Evolutionary conservation across 2,888 invertebrate species (phyloP).

Genomic region (Gibbula magus): DNA sequence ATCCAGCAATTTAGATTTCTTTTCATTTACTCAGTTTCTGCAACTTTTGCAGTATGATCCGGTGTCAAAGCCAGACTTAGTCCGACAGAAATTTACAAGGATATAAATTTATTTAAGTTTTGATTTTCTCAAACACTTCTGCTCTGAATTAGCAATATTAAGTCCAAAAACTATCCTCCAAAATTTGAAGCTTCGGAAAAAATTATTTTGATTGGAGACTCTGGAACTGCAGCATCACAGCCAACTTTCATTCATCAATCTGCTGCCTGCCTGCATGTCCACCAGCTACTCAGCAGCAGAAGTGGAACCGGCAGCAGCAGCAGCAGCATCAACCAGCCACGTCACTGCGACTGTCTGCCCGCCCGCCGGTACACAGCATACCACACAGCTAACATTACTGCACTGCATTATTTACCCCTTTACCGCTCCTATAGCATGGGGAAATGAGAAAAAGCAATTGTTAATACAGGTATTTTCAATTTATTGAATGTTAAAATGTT

Average conservation of each 20-base stretch:
- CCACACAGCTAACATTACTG: conserved; percentile 34
- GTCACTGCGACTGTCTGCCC: conserved; percentile 23
- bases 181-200: not conserved
- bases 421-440: conserved; percentile 46
- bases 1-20: too few species aligned
- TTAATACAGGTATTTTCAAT: conserved; percentile 32
- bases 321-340: conserved; percentile 12
- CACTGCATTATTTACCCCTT: conserved; percentile 39
- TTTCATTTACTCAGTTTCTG: too few species aligned
- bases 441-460: conserved; percentile 38
- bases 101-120: too few species aligned
- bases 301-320: conserved; percentile 2
- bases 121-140: too few species aligned
- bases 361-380: conserved; percentile 27
- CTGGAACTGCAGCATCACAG: conserved; percentile 5
- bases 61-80: too few species aligned
- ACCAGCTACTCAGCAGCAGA: conserved; percentile 19
- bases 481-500: conserved; percentile 23
- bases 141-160: not conserved
- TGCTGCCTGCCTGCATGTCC: not conserved
- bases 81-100: too few species aligned
- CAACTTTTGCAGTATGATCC: too few species aligned
- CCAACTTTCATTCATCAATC: not conserved
- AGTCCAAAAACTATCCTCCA: conserved; percentile 35
- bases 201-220: not conserved